Percentiles rank a stretch among this genome's conserved stretches.
Evolutionary conservation across 2,113 vertebrate species (phyloP).

Genomic region (Callopanchax toddi): DNA sequence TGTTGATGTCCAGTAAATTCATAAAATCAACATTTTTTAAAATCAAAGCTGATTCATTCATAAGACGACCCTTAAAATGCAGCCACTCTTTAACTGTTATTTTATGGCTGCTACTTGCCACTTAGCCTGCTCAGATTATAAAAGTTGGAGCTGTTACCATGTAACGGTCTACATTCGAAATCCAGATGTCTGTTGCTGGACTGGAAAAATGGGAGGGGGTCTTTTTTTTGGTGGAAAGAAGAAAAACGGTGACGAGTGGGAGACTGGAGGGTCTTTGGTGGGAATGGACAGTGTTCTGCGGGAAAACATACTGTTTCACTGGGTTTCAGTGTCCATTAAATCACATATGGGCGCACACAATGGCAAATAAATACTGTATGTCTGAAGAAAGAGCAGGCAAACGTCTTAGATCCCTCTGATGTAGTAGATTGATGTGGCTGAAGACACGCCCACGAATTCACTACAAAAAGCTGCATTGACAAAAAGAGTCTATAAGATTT

Average conservation of each 20-base stretch:
- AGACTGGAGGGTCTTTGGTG: slow-evolving; percentile 14
- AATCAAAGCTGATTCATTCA: slow-evolving; percentile 28
- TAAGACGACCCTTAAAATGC: slow-evolving; percentile 7
- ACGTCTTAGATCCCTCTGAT: slow-evolving; percentile 44
- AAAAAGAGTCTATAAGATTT: slow-evolving; percentile 29
- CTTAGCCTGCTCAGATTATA: slow-evolving; percentile 54
- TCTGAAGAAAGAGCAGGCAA: slow-evolving; percentile 7
- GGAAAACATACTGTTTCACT: slow-evolving; percentile 28
- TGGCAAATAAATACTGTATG: slow-evolving; percentile 51
- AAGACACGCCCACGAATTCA: slow-evolving; percentile 40
- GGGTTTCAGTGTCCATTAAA: slow-evolving; percentile 26
- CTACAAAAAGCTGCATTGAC: slow-evolving; percentile 47
- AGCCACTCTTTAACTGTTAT: slow-evolving; percentile 32
- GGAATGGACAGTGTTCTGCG: slow-evolving; percentile 19
- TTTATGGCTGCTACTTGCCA: slow-evolving; percentile 58
- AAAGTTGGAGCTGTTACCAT: slow-evolving; percentile 43
- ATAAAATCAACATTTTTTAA: slow-evolving; percentile 1
- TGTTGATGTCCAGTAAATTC: background rate
- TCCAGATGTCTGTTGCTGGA: slow-evolving; percentile 64
- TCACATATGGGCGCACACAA: slow-evolving; percentile 43
- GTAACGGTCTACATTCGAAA: slow-evolving; percentile 52
- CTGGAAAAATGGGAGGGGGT: slow-evolving; percentile 30
- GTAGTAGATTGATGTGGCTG: slow-evolving; percentile 47
- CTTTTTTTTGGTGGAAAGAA: slow-evolving; percentile 20
- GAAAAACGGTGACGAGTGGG: background rate